A percentile compares a stretch with the other conserved stretches of the same genome.
These are phyloP conservation scores for Scomber colias DNA, from an alignment of 2,113 vertebrate genomes.

Conservation along the genomic window DNA sequence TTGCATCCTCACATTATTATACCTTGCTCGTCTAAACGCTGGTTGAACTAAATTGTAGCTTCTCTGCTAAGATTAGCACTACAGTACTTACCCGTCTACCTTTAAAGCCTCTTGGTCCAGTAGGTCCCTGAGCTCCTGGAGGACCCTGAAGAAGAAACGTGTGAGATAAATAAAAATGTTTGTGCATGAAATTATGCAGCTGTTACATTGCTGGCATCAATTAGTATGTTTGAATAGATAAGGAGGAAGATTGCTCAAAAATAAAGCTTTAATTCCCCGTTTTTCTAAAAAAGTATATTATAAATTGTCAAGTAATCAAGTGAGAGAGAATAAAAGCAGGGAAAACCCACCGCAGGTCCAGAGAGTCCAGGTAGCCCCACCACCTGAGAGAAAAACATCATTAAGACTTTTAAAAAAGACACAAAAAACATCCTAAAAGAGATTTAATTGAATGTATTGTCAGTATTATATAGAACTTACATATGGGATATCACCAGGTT, in stretches of 20 bases:
- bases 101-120: slow-evolving; percentile 93
- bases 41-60: too few species aligned
- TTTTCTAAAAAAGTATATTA: too few species aligned
- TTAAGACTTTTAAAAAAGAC: background rate
- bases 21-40: too few species aligned
- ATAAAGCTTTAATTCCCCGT: too few species aligned
- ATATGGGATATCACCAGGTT: slow-evolving; percentile 94
- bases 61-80: too few species aligned
- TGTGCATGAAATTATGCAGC: too few species aligned
- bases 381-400: slow-evolving; percentile 78
- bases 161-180: background rate
- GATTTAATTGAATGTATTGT: background rate
- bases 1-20: too few species aligned
- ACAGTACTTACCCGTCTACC: slow-evolving; percentile 87
- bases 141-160: slow-evolving; percentile 87
- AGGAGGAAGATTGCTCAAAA: background rate
- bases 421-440: background rate
- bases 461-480: slow-evolving; percentile 84
- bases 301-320: too few species aligned
- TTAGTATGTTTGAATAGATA: background rate
- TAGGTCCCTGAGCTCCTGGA: slow-evolving; percentile 90
- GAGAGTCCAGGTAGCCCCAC: slow-evolving; percentile 90
- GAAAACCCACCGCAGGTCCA: slow-evolving; percentile 86
- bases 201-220: background rate
- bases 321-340: background rate